Percentiles rank a stretch among this genome's conserved stretches.
These are phyloP conservation scores for Chelon labrosus DNA, from an alignment of 2,797 vertebrate species.

Conservation along the genomic window DNA sequence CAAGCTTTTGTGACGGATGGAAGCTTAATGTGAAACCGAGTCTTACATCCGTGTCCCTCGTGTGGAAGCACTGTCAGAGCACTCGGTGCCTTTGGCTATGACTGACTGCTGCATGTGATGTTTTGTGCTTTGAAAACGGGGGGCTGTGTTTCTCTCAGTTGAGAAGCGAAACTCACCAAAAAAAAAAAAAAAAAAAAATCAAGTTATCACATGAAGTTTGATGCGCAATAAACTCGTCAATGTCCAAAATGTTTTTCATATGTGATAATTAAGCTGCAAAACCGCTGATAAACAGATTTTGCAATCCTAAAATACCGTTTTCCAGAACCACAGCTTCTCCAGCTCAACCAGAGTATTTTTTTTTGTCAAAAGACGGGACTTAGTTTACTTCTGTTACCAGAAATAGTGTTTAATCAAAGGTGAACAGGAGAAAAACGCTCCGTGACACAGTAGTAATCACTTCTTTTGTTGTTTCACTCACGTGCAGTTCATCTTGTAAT, in stretches of 20 bases:
- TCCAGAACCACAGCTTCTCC: not conserved
- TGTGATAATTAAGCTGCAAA: not conserved
- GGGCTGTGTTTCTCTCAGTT: too few relatives aligned
- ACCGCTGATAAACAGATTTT: not conserved
- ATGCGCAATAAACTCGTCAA: not conserved
- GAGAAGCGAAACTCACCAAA: not conserved
- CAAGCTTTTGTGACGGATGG: not conserved
- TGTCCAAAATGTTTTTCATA: not conserved
- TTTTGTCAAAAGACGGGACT: not conserved
- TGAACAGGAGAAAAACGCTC: conserved; percentile 2
- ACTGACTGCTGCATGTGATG: not conserved
- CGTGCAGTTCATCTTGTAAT: conserved; percentile 6
- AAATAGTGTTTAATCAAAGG: not conserved
- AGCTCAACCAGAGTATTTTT: not conserved
- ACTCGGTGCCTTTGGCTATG: not conserved
- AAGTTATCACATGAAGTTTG: too few relatives aligned
- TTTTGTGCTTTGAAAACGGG: not conserved
- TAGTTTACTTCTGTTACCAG: not conserved
- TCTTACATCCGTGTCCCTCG: not conserved
- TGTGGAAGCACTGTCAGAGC: not conserved
- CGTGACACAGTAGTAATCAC: not conserved
- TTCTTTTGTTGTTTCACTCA: conserved; percentile 20
- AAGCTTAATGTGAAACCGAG: not conserved
- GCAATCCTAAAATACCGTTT: not conserved
- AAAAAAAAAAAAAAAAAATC: too few relatives aligned